phyloP scores from a whole-genome alignment of 2,797 vertebrate genomes.

The Agapornis canus region DNA sequence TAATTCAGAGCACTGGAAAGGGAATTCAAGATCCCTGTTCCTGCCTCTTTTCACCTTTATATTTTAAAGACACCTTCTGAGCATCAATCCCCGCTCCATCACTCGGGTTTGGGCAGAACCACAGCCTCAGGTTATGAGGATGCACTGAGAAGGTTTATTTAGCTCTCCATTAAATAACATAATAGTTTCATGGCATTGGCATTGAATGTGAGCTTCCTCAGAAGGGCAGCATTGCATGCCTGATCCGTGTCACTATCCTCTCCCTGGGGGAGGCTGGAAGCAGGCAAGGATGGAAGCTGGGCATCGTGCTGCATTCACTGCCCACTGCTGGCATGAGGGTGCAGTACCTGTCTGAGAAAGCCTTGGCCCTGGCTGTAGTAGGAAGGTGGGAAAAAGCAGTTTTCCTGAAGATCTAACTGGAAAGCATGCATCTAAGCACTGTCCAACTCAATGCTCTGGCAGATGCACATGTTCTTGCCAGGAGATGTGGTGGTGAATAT shows the following conservation, averaged over 20 bases:
- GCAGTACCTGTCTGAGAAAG: neutral
- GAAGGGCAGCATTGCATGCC: neutral
- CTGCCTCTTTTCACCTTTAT: neutral
- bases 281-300: neutral
- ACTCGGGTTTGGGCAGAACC: neutral
- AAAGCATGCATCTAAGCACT: neutral
- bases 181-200: neutral
- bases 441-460: neutral
- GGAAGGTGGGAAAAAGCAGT: neutral
- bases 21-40: neutral
- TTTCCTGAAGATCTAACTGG: neutral
- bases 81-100: neutral
- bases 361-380: neutral
- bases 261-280: neutral
- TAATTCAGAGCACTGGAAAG: neutral
- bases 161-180: neutral
- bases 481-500: neutral
- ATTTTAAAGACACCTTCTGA: neutral
- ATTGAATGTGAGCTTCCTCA: neutral
- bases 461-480: neutral
- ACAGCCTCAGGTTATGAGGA: neutral
- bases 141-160: neutral
- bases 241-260: neutral
- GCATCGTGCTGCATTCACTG: accelerated
- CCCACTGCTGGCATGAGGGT: neutral